Evolutionary conservation across 1,140 invertebrate species (phyloP).

Genomic region (Drosophila simulans): DNA sequence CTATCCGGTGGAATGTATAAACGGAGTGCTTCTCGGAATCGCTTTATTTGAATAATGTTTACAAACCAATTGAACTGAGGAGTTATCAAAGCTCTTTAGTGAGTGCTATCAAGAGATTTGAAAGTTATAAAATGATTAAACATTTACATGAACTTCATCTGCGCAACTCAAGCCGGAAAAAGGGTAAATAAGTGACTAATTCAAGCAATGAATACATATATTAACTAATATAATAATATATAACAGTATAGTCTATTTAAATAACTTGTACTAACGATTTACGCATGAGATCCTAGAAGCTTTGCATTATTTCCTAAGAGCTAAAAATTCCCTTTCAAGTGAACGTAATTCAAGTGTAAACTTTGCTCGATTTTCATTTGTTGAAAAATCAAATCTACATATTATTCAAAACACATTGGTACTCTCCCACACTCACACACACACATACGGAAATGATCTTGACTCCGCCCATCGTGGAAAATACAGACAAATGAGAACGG

Average conservation of each 20-base stretch:
- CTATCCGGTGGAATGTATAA: conserved; percentile 25
- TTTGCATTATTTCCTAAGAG: not conserved
- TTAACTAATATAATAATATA: too few species aligned
- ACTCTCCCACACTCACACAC: conserved; percentile 36
- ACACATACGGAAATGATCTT: conserved; percentile 23
- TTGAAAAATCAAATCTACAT: conserved; percentile 50
- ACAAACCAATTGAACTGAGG: conserved; percentile 29
- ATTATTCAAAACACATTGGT: conserved; percentile 47
- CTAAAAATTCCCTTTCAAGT: conserved; percentile 1
- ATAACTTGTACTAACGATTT: too few species aligned
- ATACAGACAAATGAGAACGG: conserved; percentile 45
- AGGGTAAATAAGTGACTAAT: too few species aligned
- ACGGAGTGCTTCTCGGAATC: conserved; percentile 24
- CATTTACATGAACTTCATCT: too few species aligned
- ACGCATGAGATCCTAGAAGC: not conserved
- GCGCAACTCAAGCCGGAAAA: too few species aligned
- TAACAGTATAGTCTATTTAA: too few species aligned
- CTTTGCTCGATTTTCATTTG: conserved; percentile 68
- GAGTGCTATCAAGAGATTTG: too few species aligned
- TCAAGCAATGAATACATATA: too few species aligned
- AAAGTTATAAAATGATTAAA: too few species aligned
- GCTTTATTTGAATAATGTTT: conserved; percentile 34
- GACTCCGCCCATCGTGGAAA: conserved; percentile 50
- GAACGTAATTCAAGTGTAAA: conserved; percentile 15
- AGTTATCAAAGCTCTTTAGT: conserved; percentile 6